Evolutionary conservation across 2,113 vertebrate genomes (phyloP).

Genomic region (Galemys pyrenaicus): DNA sequence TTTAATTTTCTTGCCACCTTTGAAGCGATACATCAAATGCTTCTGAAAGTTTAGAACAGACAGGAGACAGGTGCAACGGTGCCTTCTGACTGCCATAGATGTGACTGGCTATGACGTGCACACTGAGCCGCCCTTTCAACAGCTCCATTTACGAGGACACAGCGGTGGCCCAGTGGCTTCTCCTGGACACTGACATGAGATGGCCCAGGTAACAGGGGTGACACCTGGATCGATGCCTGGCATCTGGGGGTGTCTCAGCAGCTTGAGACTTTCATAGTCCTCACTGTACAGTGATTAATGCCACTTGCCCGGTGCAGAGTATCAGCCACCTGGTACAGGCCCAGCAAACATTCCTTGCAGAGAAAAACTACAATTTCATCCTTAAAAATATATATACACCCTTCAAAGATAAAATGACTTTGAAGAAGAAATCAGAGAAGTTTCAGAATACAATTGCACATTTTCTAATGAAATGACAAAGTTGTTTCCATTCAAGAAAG

Average conservation of each 20-base stretch:
- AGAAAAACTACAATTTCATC: constrained; percentile 11
- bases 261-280: neutral
- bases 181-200: neutral
- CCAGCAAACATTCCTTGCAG: neutral
- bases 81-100: constrained; percentile 66
- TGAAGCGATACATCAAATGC: constrained; percentile 66
- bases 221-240: neutral
- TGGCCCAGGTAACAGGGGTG: neutral
- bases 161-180: constrained; percentile 17
- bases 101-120: constrained; percentile 59
- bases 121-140: constrained; percentile 44
- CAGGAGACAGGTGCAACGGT: constrained; percentile 59
- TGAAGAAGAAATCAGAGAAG: constrained; percentile 70
- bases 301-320: neutral
- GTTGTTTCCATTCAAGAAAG: constrained; percentile 72
- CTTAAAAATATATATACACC: neutral
- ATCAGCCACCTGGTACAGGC: neutral
- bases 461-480: constrained; percentile 79
- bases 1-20: constrained; percentile 73
- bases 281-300: neutral
- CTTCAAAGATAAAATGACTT: constrained; percentile 63
- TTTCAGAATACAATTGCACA: constrained; percentile 67
- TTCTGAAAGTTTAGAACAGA: constrained; percentile 68
- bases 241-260: neutral
- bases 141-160: neutral